These are phyloP conservation scores for Synodontis membranacea DNA, from an alignment of 2,113 vertebrate species.

Conservation along the genomic window DNA sequence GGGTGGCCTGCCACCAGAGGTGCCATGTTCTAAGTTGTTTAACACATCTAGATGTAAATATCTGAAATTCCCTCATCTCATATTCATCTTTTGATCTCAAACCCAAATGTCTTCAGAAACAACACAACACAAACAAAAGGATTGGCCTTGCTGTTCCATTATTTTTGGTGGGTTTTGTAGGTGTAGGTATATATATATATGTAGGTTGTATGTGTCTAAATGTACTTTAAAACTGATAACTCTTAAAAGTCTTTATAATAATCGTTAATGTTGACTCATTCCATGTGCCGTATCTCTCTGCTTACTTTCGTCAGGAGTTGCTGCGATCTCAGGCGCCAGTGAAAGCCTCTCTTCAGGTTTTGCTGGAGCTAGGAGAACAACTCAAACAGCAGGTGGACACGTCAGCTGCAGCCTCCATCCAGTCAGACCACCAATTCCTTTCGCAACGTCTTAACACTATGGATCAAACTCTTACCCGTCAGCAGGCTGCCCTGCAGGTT, in stretches of 20 bases:
- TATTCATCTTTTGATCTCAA: not conserved
- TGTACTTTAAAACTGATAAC: not conserved
- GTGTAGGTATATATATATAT: not conserved
- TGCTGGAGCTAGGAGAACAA: conserved; percentile 87
- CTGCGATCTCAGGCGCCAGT: conserved; percentile 74
- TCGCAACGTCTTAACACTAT: conserved; percentile 77
- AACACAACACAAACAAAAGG: not conserved
- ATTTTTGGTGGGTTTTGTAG: not conserved
- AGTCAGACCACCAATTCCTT: conserved; percentile 84
- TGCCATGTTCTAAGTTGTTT: not conserved
- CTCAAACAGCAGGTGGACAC: conserved; percentile 89
- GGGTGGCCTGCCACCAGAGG: not conserved
- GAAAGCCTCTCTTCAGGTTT: conserved; percentile 82
- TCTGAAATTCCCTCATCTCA: not conserved
- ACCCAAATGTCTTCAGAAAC: not conserved
- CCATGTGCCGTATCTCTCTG: not conserved
- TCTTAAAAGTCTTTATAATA: not conserved
- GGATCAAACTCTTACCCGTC: conserved; percentile 83
- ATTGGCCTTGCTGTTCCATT: not conserved
- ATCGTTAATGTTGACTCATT: not conserved
- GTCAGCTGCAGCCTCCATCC: conserved; percentile 83
- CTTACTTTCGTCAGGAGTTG: conserved; percentile 73
- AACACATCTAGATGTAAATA: not conserved
- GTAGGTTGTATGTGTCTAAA: not conserved
- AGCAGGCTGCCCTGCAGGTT: conserved; percentile 86